A percentile compares a stretch with the other conserved stretches of the same genome.
Evolutionary conservation across 2,113 vertebrate species (phyloP).

Genomic region (rat (Rattus norvegicus)): DNA sequence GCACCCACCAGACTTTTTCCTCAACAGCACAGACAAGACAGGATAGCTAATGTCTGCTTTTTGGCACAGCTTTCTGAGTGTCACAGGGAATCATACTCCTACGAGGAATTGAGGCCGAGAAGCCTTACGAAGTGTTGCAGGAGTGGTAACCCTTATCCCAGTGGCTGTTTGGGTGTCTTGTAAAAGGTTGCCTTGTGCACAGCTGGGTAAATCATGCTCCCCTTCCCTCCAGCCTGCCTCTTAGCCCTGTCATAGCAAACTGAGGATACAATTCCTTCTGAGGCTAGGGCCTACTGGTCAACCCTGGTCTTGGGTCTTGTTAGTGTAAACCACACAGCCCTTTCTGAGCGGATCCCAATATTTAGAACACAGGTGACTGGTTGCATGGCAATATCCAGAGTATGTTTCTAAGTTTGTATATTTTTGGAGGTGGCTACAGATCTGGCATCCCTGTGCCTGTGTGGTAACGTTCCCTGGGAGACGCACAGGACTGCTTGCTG

Average conservation of each 20-base stretch:
- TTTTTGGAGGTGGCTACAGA: not conserved
- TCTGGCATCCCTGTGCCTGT: too few species aligned
- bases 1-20: not conserved
- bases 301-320: not conserved
- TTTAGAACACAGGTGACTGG: not conserved
- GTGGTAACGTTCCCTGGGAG: rapidly evolving
- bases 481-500: not conserved
- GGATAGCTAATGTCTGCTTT: not conserved
- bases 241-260: not conserved
- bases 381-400: not conserved
- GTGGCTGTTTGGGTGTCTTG: not conserved
- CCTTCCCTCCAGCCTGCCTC: not conserved
- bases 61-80: not conserved
- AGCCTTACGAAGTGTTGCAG: rapidly evolving
- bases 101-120: too few species aligned
- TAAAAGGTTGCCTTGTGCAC: not conserved
- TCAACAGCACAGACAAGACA: not conserved
- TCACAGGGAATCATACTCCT: rapidly evolving
- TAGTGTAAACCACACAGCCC: not conserved
- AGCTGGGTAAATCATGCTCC: not conserved
- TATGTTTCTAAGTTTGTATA: not conserved
- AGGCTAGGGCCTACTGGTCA: not conserved
- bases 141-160: rapidly evolving
- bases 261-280: not conserved
- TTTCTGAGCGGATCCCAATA: not conserved